A percentile compares a stretch with the other conserved stretches of the same genome.
These are phyloP conservation scores for Mya arenaria DNA, from an alignment of 1,140 invertebrate species.

Conservation along the genomic window DNA sequence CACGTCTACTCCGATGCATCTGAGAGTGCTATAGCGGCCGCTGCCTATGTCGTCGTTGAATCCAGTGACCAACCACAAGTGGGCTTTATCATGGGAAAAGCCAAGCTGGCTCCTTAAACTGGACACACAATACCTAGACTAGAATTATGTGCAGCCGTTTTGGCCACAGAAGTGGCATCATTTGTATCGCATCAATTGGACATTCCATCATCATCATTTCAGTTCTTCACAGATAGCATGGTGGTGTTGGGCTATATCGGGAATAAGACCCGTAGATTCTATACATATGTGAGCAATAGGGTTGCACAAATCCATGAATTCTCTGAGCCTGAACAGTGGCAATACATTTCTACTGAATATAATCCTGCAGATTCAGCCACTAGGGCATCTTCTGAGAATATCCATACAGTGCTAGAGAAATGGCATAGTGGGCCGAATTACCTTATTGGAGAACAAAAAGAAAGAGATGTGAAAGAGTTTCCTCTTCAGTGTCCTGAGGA, in stretches of 20 bases:
- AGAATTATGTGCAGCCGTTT: slow-evolving; percentile 14
- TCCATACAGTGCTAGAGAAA: neutral
- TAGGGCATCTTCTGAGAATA: neutral
- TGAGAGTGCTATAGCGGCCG: neutral
- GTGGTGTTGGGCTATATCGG: slow-evolving; percentile 12
- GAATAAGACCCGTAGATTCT: slow-evolving; percentile 14
- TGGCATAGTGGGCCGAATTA: neutral
- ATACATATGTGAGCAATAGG: slow-evolving; percentile 23
- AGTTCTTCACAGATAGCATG: slow-evolving; percentile 3
- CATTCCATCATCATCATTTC: neutral
- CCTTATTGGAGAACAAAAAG: neutral
- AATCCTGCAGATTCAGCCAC: slow-evolving; percentile 8
- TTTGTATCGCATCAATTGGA: neutral
- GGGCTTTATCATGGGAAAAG: slow-evolving; percentile 1
- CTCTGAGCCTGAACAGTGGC: slow-evolving; percentile 6
- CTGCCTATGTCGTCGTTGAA: neutral
- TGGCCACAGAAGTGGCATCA: neutral
- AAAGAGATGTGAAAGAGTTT: neutral
- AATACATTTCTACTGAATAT: neutral
- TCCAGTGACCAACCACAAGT: neutral
- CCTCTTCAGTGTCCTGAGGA: neutral
- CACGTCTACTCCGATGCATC: neutral
- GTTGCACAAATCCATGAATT: slow-evolving; percentile 3
- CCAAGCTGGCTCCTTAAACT: neutral
- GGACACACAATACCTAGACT: slow-evolving; percentile 2